Evolutionary conservation across 2,888 invertebrate genomes (phyloP), one percentile per base, ranked within the genome.

Genomic region (Endotricha flammealis): DNA sequence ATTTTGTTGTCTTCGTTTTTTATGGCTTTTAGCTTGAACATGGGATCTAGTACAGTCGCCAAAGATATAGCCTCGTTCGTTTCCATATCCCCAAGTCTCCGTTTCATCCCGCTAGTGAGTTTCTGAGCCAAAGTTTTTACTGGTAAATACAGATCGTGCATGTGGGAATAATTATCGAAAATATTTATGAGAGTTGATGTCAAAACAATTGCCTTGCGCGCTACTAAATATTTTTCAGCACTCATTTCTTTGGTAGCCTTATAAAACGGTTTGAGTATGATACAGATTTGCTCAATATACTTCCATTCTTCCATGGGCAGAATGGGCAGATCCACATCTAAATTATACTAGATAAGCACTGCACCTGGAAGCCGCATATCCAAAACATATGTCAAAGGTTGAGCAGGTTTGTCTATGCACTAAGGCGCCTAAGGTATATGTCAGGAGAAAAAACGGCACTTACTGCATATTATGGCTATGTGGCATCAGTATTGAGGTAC

Each of bases 291-390:
- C 7, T 41, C 31, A 5, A 47, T 35, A 2, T 25, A 38, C 6
- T 17, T 29, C 47, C 42, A 41, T 12, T 47, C 47, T 34, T 45
- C 36, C 6, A 33, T 13, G 4, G 41, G 20, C 20, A 48, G 39
- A 11, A 41, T 31, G 2, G 42, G 41, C 1, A 44, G 16, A 24
- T 41, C 29, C 12, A 13, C 4, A 11, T 44, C 9, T 4, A 27
- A n/a, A 13, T 27, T 27, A n/a, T n/a, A n/a, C n/a, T n/a, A n/a
- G n/a, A n/a, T n/a, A n/a, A n/a, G n/a, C n/a, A n/a, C n/a, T n/a
- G n/a, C n/a, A n/a, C n/a, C n/a, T n/a, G n/a, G n/a, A n/a, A n/a
- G n/a, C n/a, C n/a, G n/a, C n/a, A n/a, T n/a, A n/a, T n/a, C n/a
- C n/a, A n/a, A n/a, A n/a, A n/a, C n/a, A n/a, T n/a, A n/a, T n/a